Evolutionary conservation across 2,888 invertebrate genomes (phyloP).

Genomic region (Pomacea canaliculata): DNA sequence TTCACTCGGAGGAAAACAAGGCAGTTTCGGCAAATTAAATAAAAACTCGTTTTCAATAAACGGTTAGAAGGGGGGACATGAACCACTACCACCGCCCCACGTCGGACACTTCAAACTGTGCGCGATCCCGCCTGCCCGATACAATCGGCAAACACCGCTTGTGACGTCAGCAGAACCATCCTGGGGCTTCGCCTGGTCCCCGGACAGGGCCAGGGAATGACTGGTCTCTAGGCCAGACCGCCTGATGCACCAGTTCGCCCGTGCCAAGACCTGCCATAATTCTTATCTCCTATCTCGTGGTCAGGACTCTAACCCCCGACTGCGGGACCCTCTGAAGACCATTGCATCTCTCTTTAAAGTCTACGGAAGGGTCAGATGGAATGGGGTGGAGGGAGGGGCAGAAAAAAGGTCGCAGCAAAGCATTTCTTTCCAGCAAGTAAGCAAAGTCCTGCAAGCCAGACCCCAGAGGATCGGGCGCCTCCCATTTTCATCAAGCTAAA

Average conservation of each 20-base stretch:
- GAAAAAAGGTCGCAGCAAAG: neutral
- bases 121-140: too few relatives aligned
- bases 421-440: constrained; percentile 1
- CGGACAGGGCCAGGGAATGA: too few relatives aligned
- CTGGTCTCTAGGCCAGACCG: neutral
- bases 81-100: too few relatives aligned
- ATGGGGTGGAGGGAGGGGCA: neutral
- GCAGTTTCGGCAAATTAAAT: too few relatives aligned
- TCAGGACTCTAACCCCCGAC: neutral
- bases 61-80: too few relatives aligned
- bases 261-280: neutral
- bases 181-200: too few relatives aligned
- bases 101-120: too few relatives aligned
- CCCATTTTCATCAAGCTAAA: constrained; percentile 34
- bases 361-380: too few relatives aligned
- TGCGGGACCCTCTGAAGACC: constrained; percentile 5
- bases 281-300: neutral
- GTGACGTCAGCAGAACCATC: too few relatives aligned
- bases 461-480: constrained; percentile 2
- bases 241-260: neutral
- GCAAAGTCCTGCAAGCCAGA: neutral
- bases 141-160: too few relatives aligned
- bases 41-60: too few relatives aligned
- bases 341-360: constrained; percentile 17
- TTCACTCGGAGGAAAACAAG: too few relatives aligned